Evolutionary conservation across 2,888 invertebrate species (phyloP).

Genomic region (Andrena flavipes): DNA sequence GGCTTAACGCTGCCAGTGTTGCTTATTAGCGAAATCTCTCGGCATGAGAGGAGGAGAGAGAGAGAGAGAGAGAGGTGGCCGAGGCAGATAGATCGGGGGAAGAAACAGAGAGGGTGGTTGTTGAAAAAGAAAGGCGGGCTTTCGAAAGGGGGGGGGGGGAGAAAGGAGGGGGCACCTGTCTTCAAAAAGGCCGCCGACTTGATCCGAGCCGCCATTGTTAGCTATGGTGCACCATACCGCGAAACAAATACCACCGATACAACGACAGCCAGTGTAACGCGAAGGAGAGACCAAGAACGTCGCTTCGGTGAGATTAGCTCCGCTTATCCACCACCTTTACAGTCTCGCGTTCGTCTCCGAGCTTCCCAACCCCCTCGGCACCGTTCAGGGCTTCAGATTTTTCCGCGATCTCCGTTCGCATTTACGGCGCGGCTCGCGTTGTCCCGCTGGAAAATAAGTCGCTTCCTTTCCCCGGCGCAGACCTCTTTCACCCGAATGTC

Average conservation of each 20-base stretch:
- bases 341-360: conserved; percentile 18
- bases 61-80: conserved; percentile 17
- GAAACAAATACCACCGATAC: conserved; percentile 70
- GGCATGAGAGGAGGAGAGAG: conserved; percentile 41
- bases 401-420: conserved; percentile 29
- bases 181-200: conserved; percentile 75
- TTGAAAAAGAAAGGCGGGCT: conserved; percentile 26
- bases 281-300: conserved; percentile 15
- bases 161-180: conserved; percentile 55
- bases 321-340: conserved; percentile 58
- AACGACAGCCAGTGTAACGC: conserved; percentile 37
- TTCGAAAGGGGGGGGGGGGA: not conserved
- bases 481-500: conserved; percentile 14
- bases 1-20: conserved; percentile 49
- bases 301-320: conserved; percentile 60
- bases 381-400: conserved; percentile 22
- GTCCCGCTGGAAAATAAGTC: conserved; percentile 26
- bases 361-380: not conserved
- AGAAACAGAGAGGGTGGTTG: conserved; percentile 36
- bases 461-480: conserved; percentile 5
- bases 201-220: conserved; percentile 65
- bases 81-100: conserved; percentile 3
- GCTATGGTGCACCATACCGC: conserved; percentile 67
- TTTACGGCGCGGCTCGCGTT: conserved; percentile 4
- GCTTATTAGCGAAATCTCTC: conserved; percentile 78